Percentiles rank a stretch among this genome's conserved stretches.
Conservation (phyloP, 2,113 vertebrate species). For the Pelodiscus sinensis region DNA sequence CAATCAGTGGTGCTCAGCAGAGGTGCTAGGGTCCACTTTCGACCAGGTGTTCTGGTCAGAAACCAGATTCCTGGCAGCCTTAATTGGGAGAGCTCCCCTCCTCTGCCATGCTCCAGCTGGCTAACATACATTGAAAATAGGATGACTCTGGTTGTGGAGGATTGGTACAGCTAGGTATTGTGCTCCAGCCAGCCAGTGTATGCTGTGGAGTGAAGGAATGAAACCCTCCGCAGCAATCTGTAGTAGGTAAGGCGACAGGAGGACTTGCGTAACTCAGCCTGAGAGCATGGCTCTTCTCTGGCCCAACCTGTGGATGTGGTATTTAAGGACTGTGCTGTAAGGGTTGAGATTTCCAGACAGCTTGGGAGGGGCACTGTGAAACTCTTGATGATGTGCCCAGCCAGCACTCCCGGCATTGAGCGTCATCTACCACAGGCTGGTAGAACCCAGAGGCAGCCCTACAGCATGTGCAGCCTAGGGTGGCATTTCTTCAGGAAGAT, state of each 20-base stretch:
- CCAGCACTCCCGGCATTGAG: not conserved
- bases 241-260: not conserved
- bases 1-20: no score
- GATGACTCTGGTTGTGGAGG: not conserved
- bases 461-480: not conserved
- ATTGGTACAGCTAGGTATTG: not conserved
- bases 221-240: not conserved
- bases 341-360: not conserved
- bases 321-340: not conserved
- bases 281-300: not conserved
- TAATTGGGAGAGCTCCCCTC: no score
- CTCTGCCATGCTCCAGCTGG: rapidly evolving
- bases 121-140: not conserved
- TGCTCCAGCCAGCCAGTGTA: not conserved
- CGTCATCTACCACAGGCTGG: not conserved
- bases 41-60: no score
- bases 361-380: not conserved
- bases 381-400: not conserved
- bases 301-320: not conserved
- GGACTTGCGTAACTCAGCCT: not conserved
- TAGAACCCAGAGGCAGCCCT: not conserved
- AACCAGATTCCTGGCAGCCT: no score
- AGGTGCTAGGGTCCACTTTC: no score
- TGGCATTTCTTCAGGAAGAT: not conserved
- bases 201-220: not conserved